phyloP scores from a whole-genome alignment of 2,797 vertebrate genomes.

The Clarias fuscus region DNA sequence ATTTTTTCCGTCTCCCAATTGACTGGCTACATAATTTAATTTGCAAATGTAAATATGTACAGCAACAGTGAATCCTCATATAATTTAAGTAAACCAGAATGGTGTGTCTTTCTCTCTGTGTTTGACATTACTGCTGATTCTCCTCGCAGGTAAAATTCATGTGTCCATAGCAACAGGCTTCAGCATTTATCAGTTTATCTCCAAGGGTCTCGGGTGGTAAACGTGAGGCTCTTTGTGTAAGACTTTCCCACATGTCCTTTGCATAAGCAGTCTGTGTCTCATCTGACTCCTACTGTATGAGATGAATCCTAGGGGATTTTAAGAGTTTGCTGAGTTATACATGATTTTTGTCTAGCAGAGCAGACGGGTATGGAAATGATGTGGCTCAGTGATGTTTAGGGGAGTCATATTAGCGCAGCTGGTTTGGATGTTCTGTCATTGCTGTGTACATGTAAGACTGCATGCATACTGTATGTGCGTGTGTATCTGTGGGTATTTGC shows the following conservation, averaged over 20 bases:
- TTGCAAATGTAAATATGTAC: background rate
- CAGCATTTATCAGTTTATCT: slow-evolving; percentile 42
- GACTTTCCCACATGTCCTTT: slow-evolving; percentile 39
- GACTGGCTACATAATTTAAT: background rate
- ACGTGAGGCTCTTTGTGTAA: slow-evolving; percentile 31
- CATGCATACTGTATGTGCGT: background rate
- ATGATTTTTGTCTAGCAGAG: background rate
- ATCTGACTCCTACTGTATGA: slow-evolving; percentile 15
- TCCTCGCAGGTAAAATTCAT: slow-evolving; percentile 43
- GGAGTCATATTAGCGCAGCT: slow-evolving; percentile 34
- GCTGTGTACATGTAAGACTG: background rate
- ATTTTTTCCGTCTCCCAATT: background rate
- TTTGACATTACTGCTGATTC: slow-evolving; percentile 9
- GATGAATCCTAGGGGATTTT: background rate
- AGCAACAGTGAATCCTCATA: background rate
- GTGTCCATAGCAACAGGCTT: slow-evolving; percentile 68
- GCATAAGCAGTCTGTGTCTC: slow-evolving; percentile 10
- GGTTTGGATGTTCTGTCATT: slow-evolving; percentile 21
- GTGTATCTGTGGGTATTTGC: background rate
- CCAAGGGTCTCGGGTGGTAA: slow-evolving; percentile 56
- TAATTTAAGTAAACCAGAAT: slow-evolving; percentile 4
- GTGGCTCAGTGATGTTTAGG: slow-evolving; percentile 29
- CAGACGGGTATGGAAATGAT: slow-evolving; percentile 5
- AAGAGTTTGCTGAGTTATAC: background rate
- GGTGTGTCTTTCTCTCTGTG: slow-evolving; percentile 1